phyloP scores from a whole-genome alignment of 2,113 vertebrate genomes.

The Bufo gargarizans region DNA sequence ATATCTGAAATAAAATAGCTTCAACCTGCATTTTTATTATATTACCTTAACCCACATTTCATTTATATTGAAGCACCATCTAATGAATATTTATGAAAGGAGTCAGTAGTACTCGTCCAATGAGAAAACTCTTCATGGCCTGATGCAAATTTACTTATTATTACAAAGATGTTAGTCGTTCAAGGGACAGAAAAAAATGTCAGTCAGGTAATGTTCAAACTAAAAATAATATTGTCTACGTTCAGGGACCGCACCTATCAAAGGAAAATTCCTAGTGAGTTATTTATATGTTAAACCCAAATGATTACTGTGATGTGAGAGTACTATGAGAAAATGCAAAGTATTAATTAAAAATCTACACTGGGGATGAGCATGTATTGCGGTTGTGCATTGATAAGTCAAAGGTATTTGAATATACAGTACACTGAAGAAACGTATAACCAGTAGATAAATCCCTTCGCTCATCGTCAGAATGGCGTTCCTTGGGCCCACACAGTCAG shows the following conservation, averaged over 20 bases:
- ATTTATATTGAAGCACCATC: conserved; percentile 73
- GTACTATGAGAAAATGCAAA: neutral
- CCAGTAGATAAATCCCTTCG: too few species aligned
- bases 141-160: conserved; percentile 74
- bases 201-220: conserved; percentile 68
- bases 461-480: too few species aligned
- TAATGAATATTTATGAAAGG: conserved; percentile 81
- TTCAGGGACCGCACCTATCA: neutral
- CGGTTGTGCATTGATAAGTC: neutral
- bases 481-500: too few species aligned
- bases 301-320: neutral
- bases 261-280: neutral
- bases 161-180: conserved; percentile 73
- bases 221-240: conserved; percentile 6
- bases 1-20: conserved; percentile 62
- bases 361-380: too few species aligned
- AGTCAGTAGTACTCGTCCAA: conserved; percentile 71
- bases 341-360: neutral
- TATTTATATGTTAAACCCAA: conserved; percentile 21
- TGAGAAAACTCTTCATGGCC: conserved; percentile 71
- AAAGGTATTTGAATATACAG: neutral
- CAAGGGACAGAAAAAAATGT: conserved; percentile 62
- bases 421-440: too few species aligned
- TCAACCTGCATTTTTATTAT: conserved; percentile 68
- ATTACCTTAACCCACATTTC: conserved; percentile 78